Evolutionary conservation across 1,140 invertebrate species (phyloP), one percentile per base, ranked within the genome.

Genomic region (Rhagoletis pomonella): DNA sequence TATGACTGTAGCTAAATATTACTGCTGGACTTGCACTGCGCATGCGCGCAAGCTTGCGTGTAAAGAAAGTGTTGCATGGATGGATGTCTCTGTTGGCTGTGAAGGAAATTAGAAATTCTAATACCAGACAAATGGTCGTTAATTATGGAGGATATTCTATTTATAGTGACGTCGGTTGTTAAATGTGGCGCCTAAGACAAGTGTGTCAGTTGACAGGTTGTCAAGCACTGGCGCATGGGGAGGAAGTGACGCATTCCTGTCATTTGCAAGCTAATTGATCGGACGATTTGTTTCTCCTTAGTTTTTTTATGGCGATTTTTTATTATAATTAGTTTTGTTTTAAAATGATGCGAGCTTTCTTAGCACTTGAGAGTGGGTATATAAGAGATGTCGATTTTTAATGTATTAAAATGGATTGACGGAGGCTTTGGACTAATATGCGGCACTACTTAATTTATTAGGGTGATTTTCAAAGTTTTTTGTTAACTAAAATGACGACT

Each of bases 31-130:
- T 55, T 81, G 69, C 4, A 47, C 19, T 81, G 47, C 73, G 12
- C 47, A 81, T 55, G 73, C 73, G 73, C 73, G 69, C 69, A 42
- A 47, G 42, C 69, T 44, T 73, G 69, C 69, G 12, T 69, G 44
- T 50, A 47, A 77, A 77, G 69, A 77, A 77, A 77, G 69, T 47
- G 69, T 77, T 77, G 42, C 9, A 10, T 50, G 69, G 14, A 17
- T 77, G 39, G 29, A 29, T 29, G 29, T 29, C 29, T 77, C 44
- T 6, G 4, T 17, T 44, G n/a, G 44, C 44, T 47, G 39, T 77
- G 47, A 7, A 81, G 73, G 73, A 81, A 81, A 81, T 81, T 81
- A 55, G 73, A 81, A 81, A 55, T 81, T 81, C 73, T 81, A 81
- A 81, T 81, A 55, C 50, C 73, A 81, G 73, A 81, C 73, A 81